These are phyloP conservation scores for Zaprionus camerounensis DNA, from an alignment of 1,140 invertebrate species.

Conservation along the genomic window DNA sequence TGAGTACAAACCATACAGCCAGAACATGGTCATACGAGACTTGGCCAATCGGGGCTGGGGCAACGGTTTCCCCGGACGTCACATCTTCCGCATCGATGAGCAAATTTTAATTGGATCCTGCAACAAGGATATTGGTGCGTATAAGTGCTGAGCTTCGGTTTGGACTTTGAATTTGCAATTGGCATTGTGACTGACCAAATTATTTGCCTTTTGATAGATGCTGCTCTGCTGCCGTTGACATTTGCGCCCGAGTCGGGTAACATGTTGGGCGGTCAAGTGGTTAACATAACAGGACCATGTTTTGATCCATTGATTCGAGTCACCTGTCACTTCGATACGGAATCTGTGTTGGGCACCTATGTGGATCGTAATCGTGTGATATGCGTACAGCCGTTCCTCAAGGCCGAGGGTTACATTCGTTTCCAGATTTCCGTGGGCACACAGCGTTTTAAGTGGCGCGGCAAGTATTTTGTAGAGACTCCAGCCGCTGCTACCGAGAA, in stretches of 20 bases:
- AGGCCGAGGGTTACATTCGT: conserved; percentile 95
- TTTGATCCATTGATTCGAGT: conserved; percentile 90
- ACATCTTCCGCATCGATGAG: conserved; percentile 97
- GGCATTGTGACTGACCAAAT: not conserved
- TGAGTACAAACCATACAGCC: conserved; percentile 96
- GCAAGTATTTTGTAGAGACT: conserved; percentile 96
- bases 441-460: conserved; percentile 94
- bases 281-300: conserved; percentile 98
- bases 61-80: conserved; percentile 94
- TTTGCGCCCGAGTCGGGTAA: conserved; percentile 97
- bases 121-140: conserved; percentile 93
- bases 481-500: conserved; percentile 92
- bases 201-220: conserved; percentile 86
- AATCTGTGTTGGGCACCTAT: conserved; percentile 90
- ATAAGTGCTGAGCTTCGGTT: conserved; percentile 18
- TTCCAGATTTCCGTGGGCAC: conserved; percentile 94
- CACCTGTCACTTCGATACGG: conserved; percentile 92
- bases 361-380: conserved; percentile 93
- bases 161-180: not conserved
- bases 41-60: conserved; percentile 93
- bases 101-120: conserved; percentile 96
- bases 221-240: conserved; percentile 91
- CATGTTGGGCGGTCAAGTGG: conserved; percentile 93
- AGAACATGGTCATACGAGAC: conserved; percentile 92
- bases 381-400: conserved; percentile 94